Evolutionary conservation across 2,888 invertebrate genomes (phyloP).

Genomic region (Zaprionus bogoriensis): DNA sequence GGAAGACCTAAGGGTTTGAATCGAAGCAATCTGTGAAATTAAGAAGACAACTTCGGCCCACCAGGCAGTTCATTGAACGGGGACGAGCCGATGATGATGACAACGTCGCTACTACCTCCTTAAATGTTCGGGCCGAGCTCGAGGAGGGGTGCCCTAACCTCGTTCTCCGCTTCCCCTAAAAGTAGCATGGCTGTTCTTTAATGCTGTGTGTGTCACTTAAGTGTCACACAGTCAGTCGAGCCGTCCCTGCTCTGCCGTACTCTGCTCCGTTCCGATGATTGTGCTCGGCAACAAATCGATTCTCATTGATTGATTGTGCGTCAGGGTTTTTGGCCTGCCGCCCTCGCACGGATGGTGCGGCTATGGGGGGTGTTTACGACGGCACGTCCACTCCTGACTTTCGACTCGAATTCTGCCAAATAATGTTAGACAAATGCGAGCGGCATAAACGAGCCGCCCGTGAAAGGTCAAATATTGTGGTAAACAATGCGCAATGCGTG

Average conservation of each 20-base stretch:
- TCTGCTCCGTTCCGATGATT: constrained; percentile 39
- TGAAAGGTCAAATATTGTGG: constrained; percentile 62
- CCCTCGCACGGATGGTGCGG: no score
- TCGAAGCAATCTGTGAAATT: constrained; percentile 34
- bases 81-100: constrained; percentile 22
- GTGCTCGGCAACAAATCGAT: constrained; percentile 63
- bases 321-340: constrained; percentile 37
- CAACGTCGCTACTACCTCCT: constrained; percentile 55
- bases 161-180: neutral
- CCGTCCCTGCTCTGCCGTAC: neutral
- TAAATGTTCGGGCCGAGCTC: constrained; percentile 49
- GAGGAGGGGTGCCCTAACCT: constrained; percentile 22
- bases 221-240: no score
- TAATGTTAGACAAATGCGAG: constrained; percentile 48
- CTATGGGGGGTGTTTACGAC: no score
- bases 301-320: constrained; percentile 74
- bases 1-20: no score
- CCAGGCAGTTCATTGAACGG: constrained; percentile 62
- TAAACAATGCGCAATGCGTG: constrained; percentile 54
- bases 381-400: constrained; percentile 33
- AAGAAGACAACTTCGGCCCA: neutral
- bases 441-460: constrained; percentile 6
- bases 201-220: no score
- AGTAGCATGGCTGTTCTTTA: no score
- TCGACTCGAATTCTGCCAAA: constrained; percentile 31